Evolutionary conservation across 2,113 vertebrate species (phyloP), one percentile per base, ranked within the genome.

Genomic region (Caracal caracal): DNA sequence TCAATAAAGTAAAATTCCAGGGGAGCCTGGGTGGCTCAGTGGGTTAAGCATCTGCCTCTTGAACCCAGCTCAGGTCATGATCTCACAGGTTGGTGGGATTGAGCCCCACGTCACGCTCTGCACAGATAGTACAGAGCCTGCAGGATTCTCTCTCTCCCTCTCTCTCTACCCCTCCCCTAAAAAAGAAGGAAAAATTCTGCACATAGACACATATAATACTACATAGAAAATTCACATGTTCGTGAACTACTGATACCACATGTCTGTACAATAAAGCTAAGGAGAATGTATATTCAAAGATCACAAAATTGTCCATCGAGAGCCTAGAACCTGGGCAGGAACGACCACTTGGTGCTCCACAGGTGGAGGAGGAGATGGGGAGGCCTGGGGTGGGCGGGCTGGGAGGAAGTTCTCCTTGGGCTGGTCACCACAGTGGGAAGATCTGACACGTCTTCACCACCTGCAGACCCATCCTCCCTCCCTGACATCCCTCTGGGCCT

Each of bases 231-330:
- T 17, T 24, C 28, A 6, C 4, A 2, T 0, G 8, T n/a, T 10
- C 6, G 2, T 10, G 71, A 43, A 61, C 51, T 10, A 1, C 0
- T 0, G 20, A 49, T 11, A 16, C 20, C 51, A 49, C 0, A 0
- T 37, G 70, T 70, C 40, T n/a, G 22, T 16, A 3, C 6, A 9
- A 12, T 16, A 49, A 61, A 5, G 22, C 12, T 33, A 10, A 40
- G 22, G 16, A 17, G 37, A 33, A 20, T 10, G 61, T 12, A 19
- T 40, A 0, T 43, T 43, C 82, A 16, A 12, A 17, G 30, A 33
- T 10, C 61, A 47, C 37, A 13, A 11, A 88, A 20, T 24, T 0
- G 7, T 53, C 26, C 47, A 40, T 13, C 3, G 0, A 66, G 75
- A 73, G n/a, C 66, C 65, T 15, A 43, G 26, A 20, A 40, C 40